Base-by-base conservation (phyloP, 30 jellyfish, hydroid and myxozoan genomes). In the Pelagia noctiluca region DNA sequence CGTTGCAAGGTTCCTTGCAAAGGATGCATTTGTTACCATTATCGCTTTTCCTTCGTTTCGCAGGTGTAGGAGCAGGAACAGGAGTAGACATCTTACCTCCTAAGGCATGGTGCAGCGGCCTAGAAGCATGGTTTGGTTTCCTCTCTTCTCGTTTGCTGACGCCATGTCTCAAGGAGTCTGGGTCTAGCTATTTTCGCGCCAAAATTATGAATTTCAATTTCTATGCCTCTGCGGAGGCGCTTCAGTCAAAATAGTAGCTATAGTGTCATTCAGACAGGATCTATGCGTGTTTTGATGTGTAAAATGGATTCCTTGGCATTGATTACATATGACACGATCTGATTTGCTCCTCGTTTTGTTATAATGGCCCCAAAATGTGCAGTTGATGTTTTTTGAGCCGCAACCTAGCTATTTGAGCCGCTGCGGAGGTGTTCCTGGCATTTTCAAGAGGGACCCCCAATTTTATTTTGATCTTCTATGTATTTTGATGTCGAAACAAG, bases 391-490 rank as follows among this genome's bases (percentile, higher is more conserved):
- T n/a, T n/a, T n/a, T n/a, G n/a, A n/a, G n/a, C n/a, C n/a, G n/a
- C n/a, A n/a, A n/a, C n/a, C n/a, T n/a, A n/a, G n/a, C n/a, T 74
- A 74, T 50, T 18, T 32, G 86, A 50, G 75, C 86, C 85, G 61
- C 75, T 74, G 76, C 86, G 75, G 86, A 74, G 75, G 61, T 4
- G 86, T 74, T 74, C 86, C 86, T 74, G 86, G 86, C 75, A 74
- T 49, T 74, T 74, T 74, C 29, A 23, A 74, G 86, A 28, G 86
- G 86, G 86, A 74, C 86, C 86, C n/a, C 86, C 86, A 74, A 24
- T 74, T 49, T 74, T 74, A 74, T 74, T 46, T 74, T 74, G 34
- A 8, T 74, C 86, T 48, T 30, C 21, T 74, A 54, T 74, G 75
- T 74, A 31, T 46, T 74, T 37, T 74, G 86, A 74, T 74, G 86